Conservation (phyloP, 2,113 vertebrate genomes). For the Pollachius pollachius region DNA sequence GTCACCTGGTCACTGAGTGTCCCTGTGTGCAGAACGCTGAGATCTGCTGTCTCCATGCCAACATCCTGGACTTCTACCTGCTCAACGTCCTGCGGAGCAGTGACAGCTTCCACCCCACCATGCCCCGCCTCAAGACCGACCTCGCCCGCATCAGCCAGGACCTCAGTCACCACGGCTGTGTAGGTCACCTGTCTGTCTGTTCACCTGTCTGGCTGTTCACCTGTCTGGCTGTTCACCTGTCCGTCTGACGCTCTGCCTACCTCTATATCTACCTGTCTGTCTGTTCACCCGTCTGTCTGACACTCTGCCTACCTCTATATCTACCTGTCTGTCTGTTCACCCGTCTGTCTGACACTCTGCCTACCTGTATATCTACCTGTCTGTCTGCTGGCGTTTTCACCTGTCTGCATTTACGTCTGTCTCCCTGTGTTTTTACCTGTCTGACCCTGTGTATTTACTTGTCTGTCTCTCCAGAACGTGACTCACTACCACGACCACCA, state of each 20-base stretch:
- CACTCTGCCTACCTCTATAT: not conserved
- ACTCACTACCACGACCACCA: conserved; percentile 47
- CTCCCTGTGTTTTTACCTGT: not conserved
- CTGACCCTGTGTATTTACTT: not conserved
- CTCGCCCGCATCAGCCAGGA: conserved; percentile 50
- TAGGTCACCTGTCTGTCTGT: conserved; percentile 15
- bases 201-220: not conserved
- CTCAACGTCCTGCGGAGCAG: conserved; percentile 43
- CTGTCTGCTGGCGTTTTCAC: not conserved
- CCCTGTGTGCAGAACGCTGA: conserved; percentile 35
- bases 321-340: too few species aligned
- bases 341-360: too few species aligned
- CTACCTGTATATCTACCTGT: not conserved
- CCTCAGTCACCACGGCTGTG: conserved; percentile 50
- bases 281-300: conserved; percentile 1
- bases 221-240: not conserved
- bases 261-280: not conserved
- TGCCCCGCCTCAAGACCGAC: conserved; percentile 44
- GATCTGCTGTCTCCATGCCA: conserved; percentile 66
- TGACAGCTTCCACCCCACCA: conserved; percentile 3
- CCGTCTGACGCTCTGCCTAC: not conserved
- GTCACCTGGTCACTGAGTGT: too few species aligned
- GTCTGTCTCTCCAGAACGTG: conserved; percentile 50
- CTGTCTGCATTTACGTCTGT: not conserved
- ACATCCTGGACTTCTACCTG: conserved; percentile 67